Conservation (phyloP, 2,797 vertebrate genomes). For the Gallinago nigripennis region DNA sequence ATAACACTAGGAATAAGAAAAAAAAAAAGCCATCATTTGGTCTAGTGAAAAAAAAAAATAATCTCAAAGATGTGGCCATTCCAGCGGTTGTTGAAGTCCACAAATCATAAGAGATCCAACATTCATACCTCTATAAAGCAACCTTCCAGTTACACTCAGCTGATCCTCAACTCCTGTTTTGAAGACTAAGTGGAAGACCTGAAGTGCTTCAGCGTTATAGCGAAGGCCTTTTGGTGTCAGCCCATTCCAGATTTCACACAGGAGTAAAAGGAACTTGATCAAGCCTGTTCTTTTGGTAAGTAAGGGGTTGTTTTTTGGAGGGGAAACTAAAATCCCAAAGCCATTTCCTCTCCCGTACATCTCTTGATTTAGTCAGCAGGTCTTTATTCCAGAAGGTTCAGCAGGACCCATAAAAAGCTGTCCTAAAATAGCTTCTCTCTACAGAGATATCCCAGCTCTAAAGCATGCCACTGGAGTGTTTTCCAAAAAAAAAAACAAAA, state of each 20-base stretch:
- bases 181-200: neutral
- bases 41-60: neutral
- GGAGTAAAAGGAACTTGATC: neutral
- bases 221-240: rapidly evolving
- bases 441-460: neutral
- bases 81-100: neutral
- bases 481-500: neutral
- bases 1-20: neutral
- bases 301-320: neutral
- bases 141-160: no score
- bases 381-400: neutral
- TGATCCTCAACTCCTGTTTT: neutral
- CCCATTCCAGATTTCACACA: neutral
- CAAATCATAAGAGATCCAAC: neutral
- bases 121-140: neutral
- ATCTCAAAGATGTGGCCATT: neutral
- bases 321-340: neutral
- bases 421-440: neutral
- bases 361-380: neutral
- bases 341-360: neutral
- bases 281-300: neutral
- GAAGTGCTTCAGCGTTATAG: neutral
- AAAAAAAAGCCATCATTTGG: neutral
- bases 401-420: neutral
- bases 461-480: no score